phyloP scores from a whole-genome alignment of 1,140 invertebrate genomes.

The Apis laboriosa region DNA sequence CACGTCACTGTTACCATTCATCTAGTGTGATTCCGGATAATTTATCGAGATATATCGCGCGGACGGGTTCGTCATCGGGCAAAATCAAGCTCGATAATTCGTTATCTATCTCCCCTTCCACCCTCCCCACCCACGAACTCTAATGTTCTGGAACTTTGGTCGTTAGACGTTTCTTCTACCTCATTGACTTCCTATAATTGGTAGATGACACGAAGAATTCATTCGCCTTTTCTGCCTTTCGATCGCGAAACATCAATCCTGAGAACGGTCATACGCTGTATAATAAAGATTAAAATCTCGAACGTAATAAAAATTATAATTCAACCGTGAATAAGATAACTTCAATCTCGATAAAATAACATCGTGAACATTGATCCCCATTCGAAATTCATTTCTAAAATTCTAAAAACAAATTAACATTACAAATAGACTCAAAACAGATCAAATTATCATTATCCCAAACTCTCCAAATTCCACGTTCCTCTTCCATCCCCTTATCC shows the following conservation, averaged over 20 bases:
- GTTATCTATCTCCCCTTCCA: constrained; percentile 41
- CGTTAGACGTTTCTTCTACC: constrained; percentile 58
- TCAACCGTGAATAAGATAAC: background rate
- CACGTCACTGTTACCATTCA: constrained; percentile 5
- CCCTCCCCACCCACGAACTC: constrained; percentile 14
- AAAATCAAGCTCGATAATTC: constrained; percentile 55
- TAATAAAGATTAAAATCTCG: background rate
- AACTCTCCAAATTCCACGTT: no score
- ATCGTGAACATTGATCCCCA: no score
- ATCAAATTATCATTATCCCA: no score
- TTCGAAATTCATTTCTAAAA: no score
- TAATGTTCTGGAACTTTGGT: constrained; percentile 57
- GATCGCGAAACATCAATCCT: constrained; percentile 1
- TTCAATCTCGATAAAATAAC: no score
- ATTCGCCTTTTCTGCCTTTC: background rate
- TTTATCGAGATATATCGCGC: constrained; percentile 40
- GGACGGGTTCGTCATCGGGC: constrained; percentile 39
- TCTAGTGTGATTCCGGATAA: constrained; percentile 11
- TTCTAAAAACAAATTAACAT: no score
- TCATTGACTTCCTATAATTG: constrained; percentile 65
- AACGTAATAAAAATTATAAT: background rate
- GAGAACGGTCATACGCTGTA: background rate
- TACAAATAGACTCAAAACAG: no score
- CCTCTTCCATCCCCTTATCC: background rate
- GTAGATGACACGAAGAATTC: constrained; percentile 56